These are phyloP conservation scores for Thunnus maccoyii DNA, from an alignment of 2,113 vertebrate genomes.

Conservation along the genomic window DNA sequence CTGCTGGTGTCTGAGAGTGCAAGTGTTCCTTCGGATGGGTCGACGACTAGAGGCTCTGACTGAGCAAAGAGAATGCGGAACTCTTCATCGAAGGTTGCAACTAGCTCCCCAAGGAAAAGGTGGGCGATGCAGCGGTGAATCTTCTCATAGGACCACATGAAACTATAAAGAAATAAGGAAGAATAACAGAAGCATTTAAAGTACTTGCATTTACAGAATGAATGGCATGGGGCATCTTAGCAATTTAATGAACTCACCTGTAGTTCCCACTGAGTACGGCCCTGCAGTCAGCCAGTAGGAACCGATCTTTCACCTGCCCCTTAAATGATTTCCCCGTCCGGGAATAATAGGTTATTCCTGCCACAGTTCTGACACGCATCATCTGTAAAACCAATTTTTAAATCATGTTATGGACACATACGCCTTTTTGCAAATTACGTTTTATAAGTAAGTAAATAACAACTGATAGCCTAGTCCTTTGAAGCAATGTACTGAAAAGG, in stretches of 20 bases:
- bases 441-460: background rate
- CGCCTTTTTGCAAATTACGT: background rate
- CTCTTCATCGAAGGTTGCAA: conserved; percentile 96
- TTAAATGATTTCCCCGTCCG: conserved; percentile 95
- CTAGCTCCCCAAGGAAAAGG: conserved; percentile 96
- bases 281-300: conserved; percentile 93
- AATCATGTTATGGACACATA: background rate
- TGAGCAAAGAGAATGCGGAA: conserved; percentile 97
- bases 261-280: conserved; percentile 97
- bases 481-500: background rate
- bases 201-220: background rate
- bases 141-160: conserved; percentile 99
- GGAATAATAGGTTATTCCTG: conserved; percentile 94
- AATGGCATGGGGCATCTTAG: background rate
- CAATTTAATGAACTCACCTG: conserved; percentile 84
- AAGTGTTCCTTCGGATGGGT: conserved; percentile 84
- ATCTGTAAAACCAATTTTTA: conserved; percentile 84
- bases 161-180: conserved; percentile 83
- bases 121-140: conserved; percentile 97
- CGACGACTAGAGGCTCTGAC: conserved; percentile 92
- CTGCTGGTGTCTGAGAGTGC: conserved; percentile 68
- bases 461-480: background rate
- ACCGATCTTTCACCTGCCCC: conserved; percentile 96
- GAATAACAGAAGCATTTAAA: background rate
- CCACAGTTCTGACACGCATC: conserved; percentile 94